Base-by-base conservation (phyloP, 2,113 vertebrate genomes). In the Desmodus rotundus region DNA sequence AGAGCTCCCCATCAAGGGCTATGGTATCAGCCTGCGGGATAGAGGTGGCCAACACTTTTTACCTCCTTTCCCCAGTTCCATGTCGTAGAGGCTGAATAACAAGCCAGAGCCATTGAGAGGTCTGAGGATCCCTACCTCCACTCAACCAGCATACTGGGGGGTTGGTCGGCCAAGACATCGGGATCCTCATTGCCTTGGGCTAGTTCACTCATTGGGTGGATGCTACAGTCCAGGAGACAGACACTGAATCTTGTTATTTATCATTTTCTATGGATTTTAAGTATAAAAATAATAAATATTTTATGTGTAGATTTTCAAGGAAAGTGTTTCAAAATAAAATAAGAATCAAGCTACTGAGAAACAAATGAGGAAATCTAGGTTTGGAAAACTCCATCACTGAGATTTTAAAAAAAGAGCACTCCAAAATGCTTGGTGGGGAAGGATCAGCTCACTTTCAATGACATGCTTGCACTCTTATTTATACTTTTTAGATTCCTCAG, bases 91-190 rank as follows among this genome's bases (percentile, higher is more conserved):
- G 17, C 6, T 80, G 24, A 82, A 26, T 89, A 72, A 11, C 45
- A 20, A 33, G 19, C 36, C 14, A 41, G 7, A 28, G 19, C 24
- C 38, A 47, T 14, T 15, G 14, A 84, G 22, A 84, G 2, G 3
- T 16, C 17, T 9, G 28, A 31, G 31, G 38, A 70, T n/a, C 6
- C 0, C 2, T 63, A 50, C 15, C 15, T 31, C 13, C 11, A 43
- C 1, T 8, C 36, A 68, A 0, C 1, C n/a, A 5, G 2, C 5
- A 22, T 36, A 3, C 2, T 13, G 45, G 50, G 33, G 24, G 24
- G 7, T 7, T 13, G 8, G 14, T 41, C 36, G 28, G 14, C 4
- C 15, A 45, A 36, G 15, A n/a, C 67, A 50, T 6, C 15, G 20
- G 38, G 20, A 26, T 2, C 63, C 56, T 38, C 4, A 31, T 15